Evolutionary conservation across 2,113 vertebrate genomes (phyloP).

Genomic region (Callithrix jacchus): DNA sequence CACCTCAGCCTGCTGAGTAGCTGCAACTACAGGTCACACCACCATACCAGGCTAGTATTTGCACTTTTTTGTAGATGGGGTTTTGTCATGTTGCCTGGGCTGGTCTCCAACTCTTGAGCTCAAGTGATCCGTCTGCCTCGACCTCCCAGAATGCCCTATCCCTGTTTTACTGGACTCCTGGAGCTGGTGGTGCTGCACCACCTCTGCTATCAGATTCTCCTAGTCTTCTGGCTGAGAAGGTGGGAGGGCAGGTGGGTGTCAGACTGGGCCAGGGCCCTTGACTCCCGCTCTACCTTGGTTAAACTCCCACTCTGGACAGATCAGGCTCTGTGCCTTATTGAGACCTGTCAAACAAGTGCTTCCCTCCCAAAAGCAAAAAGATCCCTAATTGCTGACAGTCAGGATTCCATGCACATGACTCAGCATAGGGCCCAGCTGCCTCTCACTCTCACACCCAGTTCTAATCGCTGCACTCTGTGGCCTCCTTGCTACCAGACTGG

Average conservation of each 20-base stretch:
- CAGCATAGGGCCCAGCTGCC: fast-evolving
- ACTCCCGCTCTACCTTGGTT: background rate
- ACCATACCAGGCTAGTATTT: too few species aligned
- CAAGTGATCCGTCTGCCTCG: too few species aligned
- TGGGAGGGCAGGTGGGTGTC: conserved; percentile 4
- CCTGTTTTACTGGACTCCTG: conserved; percentile 87
- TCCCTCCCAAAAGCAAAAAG: background rate
- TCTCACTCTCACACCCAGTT: too few species aligned
- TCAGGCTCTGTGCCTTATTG: background rate
- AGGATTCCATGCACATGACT: too few species aligned
- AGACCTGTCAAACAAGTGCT: background rate
- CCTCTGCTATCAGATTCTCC: conserved; percentile 97
- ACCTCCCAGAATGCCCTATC: conserved; percentile 70
- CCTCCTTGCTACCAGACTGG: fast-evolving
- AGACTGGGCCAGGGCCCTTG: background rate
- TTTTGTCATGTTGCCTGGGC: too few species aligned
- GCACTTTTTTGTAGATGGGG: too few species aligned
- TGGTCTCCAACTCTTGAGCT: too few species aligned
- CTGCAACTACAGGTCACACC: too few species aligned
- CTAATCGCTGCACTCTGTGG: background rate
- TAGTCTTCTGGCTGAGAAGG: conserved; percentile 92
- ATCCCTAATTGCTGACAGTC: background rate
- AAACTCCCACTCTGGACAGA: background rate
- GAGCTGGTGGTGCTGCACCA: conserved; percentile 94
- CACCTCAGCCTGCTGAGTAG: too few species aligned